Evolutionary conservation across 2,113 vertebrate genomes (phyloP).

Genomic region (Peucedramus taeniatus): DNA sequence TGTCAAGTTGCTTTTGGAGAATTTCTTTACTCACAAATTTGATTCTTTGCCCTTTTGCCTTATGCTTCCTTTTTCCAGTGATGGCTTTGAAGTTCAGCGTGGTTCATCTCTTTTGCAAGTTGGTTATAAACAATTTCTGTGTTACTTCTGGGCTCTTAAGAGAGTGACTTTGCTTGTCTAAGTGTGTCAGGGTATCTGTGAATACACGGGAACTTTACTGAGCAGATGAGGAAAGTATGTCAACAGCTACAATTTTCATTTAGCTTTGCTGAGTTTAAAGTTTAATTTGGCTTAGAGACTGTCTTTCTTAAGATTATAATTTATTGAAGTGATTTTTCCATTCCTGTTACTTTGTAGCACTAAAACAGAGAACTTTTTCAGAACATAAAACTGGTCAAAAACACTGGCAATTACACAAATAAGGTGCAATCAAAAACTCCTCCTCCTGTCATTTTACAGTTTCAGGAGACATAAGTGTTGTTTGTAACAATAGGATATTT

Average conservation of each 20-base stretch:
- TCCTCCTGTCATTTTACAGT: not conserved
- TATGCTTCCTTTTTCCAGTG: not conserved
- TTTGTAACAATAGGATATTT: not conserved
- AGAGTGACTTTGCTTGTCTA: not conserved
- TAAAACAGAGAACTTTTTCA: not conserved
- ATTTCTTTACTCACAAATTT: not conserved
- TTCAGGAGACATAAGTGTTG: not conserved
- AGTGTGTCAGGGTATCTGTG: not conserved
- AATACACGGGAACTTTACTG: not conserved
- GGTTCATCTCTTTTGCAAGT: not conserved
- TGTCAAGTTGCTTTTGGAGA: not conserved
- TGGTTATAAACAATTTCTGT: not conserved
- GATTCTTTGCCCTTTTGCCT: not conserved
- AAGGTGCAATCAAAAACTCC: not conserved
- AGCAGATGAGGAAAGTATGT: not conserved
- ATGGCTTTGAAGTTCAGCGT: not conserved
- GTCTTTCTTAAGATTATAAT: not conserved
- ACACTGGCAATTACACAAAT: not conserved
- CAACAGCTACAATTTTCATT: not conserved
- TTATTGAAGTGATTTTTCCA: not conserved
- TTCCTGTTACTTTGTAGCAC: not conserved
- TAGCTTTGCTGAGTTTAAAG: not conserved
- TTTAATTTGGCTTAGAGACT: not conserved
- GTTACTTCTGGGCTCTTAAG: not conserved
- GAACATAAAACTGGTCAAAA: not conserved